Evolutionary conservation across 1,140 invertebrate species (phyloP), one percentile per base, ranked within the genome.

Genomic region (Sminthurinus signatus): DNA sequence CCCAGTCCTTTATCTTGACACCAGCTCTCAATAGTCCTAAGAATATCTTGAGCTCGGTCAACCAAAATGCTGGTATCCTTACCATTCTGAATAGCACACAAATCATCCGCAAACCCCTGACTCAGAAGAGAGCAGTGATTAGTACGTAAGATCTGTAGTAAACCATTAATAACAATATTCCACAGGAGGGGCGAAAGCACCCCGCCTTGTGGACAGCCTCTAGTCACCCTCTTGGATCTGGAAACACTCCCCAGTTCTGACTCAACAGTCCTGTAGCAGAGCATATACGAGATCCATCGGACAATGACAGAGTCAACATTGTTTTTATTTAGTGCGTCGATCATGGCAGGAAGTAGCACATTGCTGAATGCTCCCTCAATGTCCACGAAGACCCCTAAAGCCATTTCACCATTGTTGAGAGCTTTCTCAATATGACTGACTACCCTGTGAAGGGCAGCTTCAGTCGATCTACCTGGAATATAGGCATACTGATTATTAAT

Each of bases 281-380:
- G 44, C 17, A 48, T n/a, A 19, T 10, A 19, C 8, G 23, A 4
- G 23, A 48, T 48, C 44, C 44, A 48, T n/a, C 8, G 8, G 17
- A 19, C n/a, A n/a, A 48, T 8, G 4, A 8, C n/a, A 8, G 44
- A 19, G 17, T 48, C 44, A 19, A 48, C 19, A 8, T 25, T 25
- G 44, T 10, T 10, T 48, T 54, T 54, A 3, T 54, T 4, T 5
- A 54, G 25, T 5, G 17, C 21, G 4, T 14, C 25, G 5, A 28
- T 14, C 8, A 27, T 4, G 8, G 12, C 19, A 5, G 8, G 4
- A 5, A 31, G 17, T 3, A 5, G 14, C 51, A 28, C 5, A 10
- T 28, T 27, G 12, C 54, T 66, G 19, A 65, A 65, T 21, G 60
- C 68, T 1, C 68, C 68, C 19, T 65, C 56, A 14, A 66, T 61